These are phyloP conservation scores for Mystacides longicornis DNA, from an alignment of 2,888 invertebrate genomes.

Conservation along the genomic window DNA sequence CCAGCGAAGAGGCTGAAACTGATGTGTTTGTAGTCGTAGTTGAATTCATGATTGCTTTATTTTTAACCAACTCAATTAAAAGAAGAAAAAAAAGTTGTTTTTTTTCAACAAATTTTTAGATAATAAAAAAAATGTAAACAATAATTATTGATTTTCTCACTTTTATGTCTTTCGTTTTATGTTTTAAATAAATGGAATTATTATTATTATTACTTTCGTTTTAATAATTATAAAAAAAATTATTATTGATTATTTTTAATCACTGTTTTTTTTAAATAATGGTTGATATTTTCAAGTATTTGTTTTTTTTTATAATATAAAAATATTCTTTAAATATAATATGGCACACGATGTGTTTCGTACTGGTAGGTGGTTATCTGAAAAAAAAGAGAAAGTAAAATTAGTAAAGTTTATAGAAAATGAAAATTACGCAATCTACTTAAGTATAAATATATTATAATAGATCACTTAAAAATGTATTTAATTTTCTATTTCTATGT, in stretches of 20 bases:
- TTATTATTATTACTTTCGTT: conserved; percentile 4
- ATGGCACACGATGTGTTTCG: too few relatives aligned
- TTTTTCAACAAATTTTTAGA: not conserved
- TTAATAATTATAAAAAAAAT: not conserved
- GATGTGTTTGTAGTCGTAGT: not conserved
- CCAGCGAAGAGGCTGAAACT: conserved; percentile 3
- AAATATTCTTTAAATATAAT: too few relatives aligned
- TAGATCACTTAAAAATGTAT: too few relatives aligned
- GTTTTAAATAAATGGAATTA: conserved; percentile 22
- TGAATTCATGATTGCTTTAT: conserved; percentile 18
- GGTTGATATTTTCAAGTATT: too few relatives aligned
- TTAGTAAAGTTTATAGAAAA: too few relatives aligned
- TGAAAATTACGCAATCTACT: too few relatives aligned
- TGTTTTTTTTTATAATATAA: too few relatives aligned
- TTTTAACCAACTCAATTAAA: not conserved
- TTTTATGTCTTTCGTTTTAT: conserved; percentile 19
- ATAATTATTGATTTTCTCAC: conserved; percentile 1
- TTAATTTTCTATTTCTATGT: too few relatives aligned
- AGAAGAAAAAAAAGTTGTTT: not conserved
- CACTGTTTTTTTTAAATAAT: not conserved
- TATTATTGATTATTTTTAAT: not conserved
- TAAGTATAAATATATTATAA: too few relatives aligned
- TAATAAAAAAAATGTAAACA: not conserved
- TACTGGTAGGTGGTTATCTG: too few relatives aligned
- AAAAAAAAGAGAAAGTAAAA: too few relatives aligned